Evolutionary conservation across 2,888 invertebrate genomes (phyloP).

Genomic region (Conistra vaccinii): DNA sequence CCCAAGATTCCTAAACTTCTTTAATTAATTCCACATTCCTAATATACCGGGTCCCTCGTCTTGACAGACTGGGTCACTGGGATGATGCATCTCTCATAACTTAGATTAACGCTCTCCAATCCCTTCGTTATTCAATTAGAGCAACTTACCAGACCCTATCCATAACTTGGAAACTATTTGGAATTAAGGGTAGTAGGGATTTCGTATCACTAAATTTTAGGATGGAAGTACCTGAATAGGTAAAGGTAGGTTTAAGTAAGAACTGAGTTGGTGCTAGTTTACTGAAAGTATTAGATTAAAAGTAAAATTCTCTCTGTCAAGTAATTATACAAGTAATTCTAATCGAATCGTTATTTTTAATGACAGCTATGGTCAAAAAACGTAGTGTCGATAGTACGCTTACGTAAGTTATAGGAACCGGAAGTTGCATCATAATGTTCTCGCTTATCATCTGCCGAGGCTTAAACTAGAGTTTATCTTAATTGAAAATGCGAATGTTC

Average conservation of each 20-base stretch:
- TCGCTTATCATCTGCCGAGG: neutral
- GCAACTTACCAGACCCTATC: slow-evolving; percentile 12
- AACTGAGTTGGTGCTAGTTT: no score
- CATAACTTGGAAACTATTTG: slow-evolving; percentile 37
- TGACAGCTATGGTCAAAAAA: neutral
- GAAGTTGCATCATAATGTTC: neutral
- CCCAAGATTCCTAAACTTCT: no score
- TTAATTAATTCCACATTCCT: neutral
- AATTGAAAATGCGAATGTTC: neutral
- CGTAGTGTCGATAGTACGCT: neutral
- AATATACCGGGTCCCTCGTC: neutral
- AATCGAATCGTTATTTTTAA: no score
- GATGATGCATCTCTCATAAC: slow-evolving; percentile 29
- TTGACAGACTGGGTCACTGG: neutral
- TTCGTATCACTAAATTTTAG: slow-evolving; percentile 11
- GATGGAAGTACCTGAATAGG: no score
- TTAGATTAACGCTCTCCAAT: slow-evolving; percentile 19
- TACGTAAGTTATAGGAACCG: neutral
- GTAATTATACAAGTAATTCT: neutral
- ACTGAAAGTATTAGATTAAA: neutral
- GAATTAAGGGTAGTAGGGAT: slow-evolving; percentile 1
- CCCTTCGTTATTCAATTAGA: slow-evolving; percentile 38
- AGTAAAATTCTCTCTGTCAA: neutral
- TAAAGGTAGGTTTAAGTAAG: no score
- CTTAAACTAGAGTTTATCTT: neutral